These are phyloP conservation scores for Chaenocephalus aceratus DNA, from an alignment of 2,113 vertebrate genomes.

Conservation along the genomic window DNA sequence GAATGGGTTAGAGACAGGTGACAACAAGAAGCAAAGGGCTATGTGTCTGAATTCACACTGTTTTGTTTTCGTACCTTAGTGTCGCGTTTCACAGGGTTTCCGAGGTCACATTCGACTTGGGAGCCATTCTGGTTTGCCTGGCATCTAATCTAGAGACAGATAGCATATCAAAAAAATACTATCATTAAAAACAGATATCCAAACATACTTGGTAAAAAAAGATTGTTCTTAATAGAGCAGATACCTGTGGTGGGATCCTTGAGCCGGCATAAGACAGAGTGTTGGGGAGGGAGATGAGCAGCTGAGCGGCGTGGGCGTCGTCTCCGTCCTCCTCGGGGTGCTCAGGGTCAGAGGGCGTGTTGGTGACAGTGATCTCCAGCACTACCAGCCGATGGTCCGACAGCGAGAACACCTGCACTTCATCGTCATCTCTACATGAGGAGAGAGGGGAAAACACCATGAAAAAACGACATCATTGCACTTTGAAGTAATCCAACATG, in stretches of 20 bases:
- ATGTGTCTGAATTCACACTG: background rate
- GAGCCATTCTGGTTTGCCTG: constrained; percentile 89
- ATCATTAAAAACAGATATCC: background rate
- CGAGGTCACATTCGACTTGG: constrained; percentile 89
- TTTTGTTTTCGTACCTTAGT: constrained; percentile 80
- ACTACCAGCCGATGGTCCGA: constrained; percentile 90
- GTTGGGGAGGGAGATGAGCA: constrained; percentile 86
- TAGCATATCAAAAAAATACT: background rate
- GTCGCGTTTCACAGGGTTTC: constrained; percentile 90
- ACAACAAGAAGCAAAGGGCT: no score
- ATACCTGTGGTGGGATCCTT: constrained; percentile 75
- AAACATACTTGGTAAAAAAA: background rate
- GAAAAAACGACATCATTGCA: background rate
- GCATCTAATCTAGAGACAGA: constrained; percentile 81
- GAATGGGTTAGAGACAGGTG: no score
- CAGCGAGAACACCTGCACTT: constrained; percentile 86
- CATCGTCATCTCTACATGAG: constrained; percentile 80
- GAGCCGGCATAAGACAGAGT: constrained; percentile 87
- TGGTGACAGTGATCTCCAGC: constrained; percentile 89
- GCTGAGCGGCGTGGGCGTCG: constrained; percentile 91
- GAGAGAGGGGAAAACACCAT: background rate
- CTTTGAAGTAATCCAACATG: background rate
- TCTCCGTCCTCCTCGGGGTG: constrained; percentile 89
- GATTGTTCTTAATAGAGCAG: background rate
- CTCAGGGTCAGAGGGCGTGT: constrained; percentile 87